Evolutionary conservation across 2,888 invertebrate species (phyloP).

Genomic region (Pogonocherus hispidulus): DNA sequence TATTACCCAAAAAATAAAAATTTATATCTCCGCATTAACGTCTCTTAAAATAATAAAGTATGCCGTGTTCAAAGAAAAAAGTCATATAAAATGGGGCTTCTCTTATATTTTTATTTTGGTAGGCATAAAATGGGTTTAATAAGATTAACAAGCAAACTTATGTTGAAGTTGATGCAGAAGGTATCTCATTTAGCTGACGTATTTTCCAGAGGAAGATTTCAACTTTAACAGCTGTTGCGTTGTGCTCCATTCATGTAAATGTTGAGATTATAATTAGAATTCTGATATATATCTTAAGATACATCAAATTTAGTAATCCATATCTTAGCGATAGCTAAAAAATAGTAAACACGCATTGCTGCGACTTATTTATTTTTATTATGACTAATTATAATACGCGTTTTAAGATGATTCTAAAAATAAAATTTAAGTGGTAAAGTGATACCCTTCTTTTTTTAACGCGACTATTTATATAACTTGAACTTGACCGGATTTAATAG

Average conservation of each 20-base stretch:
- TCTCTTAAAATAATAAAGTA: constrained; percentile 29
- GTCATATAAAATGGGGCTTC: constrained; percentile 22
- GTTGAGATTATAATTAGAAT: constrained; percentile 55
- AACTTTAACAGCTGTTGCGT: constrained; percentile 56
- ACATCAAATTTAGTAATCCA: constrained; percentile 37
- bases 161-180: constrained; percentile 47
- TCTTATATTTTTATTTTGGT: constrained; percentile 38
- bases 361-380: constrained; percentile 31
- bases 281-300: constrained; percentile 41
- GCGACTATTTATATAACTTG: constrained; percentile 23
- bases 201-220: constrained; percentile 53
- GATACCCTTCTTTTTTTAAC: constrained; percentile 29
- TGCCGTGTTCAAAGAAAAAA: constrained; percentile 27
- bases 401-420: constrained; percentile 24
- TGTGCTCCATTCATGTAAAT: constrained; percentile 57
- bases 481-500: constrained; percentile 36
- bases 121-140: constrained; percentile 46
- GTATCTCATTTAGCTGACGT: constrained; percentile 50
- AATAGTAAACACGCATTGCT: constrained; percentile 19
- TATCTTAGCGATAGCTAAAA: constrained; percentile 33
- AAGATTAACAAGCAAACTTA: constrained; percentile 47
- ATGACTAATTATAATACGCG: constrained; percentile 22
- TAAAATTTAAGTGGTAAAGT: constrained; percentile 29
- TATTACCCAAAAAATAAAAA: constrained; percentile 18
- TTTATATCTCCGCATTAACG: constrained; percentile 17